Evolutionary conservation across 1,140 invertebrate species (phyloP).

Genomic region (Myzus persicae): DNA sequence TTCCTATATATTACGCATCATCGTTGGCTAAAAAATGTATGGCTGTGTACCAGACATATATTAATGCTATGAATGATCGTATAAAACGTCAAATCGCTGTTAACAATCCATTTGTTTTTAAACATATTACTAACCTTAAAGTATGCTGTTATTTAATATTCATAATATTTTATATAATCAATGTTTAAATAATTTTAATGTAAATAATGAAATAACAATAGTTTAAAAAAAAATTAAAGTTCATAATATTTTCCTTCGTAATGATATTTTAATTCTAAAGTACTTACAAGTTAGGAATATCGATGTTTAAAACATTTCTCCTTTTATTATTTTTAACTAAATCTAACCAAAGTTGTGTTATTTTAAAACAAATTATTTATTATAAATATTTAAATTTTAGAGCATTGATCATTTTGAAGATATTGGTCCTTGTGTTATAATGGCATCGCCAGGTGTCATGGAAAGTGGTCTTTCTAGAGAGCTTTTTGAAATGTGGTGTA

Average conservation of each 20-base stretch:
- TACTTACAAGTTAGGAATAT: neutral
- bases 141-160: constrained; percentile 66
- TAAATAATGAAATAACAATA: neutral
- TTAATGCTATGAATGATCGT: constrained; percentile 99
- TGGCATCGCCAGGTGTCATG: constrained; percentile 99
- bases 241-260: neutral
- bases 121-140: constrained; percentile 98
- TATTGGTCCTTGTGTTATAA: constrained; percentile 97
- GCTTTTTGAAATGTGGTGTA: constrained; percentile 98
- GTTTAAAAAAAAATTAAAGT: neutral
- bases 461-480: constrained; percentile 97
- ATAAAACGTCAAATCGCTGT: constrained; percentile 96
- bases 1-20: constrained; percentile 99
- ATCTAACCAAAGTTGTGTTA: neutral
- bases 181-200: neutral
- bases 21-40: constrained; percentile 99
- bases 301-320: neutral
- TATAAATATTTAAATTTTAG: constrained; percentile 66
- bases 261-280: neutral
- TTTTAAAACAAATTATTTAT: neutral
- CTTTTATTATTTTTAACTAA: neutral
- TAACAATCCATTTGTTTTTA: constrained; percentile 99
- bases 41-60: constrained; percentile 99
- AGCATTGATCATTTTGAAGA: constrained; percentile 99
- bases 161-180: neutral